A percentile compares a stretch with the other conserved stretches of the same genome.
Conservation (phyloP, 2,888 invertebrate genomes). For the Shargacucullia verbasci region DNA sequence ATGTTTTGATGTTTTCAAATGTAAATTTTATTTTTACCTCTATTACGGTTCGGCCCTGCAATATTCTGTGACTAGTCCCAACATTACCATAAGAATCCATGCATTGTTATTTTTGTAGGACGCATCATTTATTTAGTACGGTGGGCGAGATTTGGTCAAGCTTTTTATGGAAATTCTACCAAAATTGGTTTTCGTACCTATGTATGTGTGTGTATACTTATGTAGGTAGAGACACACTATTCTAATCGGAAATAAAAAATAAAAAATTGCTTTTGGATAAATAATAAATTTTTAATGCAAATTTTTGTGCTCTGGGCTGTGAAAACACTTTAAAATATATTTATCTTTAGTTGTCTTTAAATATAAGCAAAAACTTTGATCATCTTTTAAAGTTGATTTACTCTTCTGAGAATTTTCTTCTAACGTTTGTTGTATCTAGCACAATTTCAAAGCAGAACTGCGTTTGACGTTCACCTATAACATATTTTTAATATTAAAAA, state of each 20-base stretch:
- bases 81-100: conserved; percentile 37
- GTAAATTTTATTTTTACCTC: conserved; percentile 36
- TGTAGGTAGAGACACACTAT: conserved; percentile 13
- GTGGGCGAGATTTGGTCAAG: conserved; percentile 16
- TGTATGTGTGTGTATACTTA: too few relatives aligned
- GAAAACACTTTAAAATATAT: conserved; percentile 3
- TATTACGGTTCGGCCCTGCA: conserved; percentile 16
- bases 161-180: conserved; percentile 33
- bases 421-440: neutral
- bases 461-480: conserved; percentile 10
- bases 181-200: conserved; percentile 13
- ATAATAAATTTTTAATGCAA: conserved; percentile 1
- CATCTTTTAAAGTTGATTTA: conserved; percentile 24
- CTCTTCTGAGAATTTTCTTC: conserved; percentile 1
- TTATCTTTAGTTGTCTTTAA: neutral
- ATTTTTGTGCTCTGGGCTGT: conserved; percentile 5
- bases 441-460: conserved; percentile 15
- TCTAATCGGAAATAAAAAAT: conserved; percentile 7
- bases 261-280: neutral
- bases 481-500: conserved; percentile 34
- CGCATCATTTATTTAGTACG: conserved; percentile 35
- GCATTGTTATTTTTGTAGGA: conserved; percentile 40
- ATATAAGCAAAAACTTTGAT: conserved; percentile 21
- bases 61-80: conserved; percentile 26
- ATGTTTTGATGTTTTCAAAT: conserved; percentile 47